phyloP scores from a whole-genome alignment of 23 tunicate genomes.

The Styela clava region DNA sequence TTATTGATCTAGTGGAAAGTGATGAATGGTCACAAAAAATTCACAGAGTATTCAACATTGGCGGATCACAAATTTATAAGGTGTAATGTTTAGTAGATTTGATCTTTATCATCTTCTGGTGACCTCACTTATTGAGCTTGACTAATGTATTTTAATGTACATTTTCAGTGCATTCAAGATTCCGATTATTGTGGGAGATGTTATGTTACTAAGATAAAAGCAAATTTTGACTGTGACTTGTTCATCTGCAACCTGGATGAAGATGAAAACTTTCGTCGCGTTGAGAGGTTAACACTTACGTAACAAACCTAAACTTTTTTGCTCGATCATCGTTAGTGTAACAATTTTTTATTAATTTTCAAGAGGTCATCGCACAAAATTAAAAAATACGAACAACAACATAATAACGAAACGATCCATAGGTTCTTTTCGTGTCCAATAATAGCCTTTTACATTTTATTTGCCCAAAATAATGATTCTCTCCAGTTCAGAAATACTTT shows the following conservation, averaged over 20 bases:
- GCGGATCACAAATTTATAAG: constrained; percentile 19
- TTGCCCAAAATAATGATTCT: too few relatives aligned
- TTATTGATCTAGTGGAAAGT: constrained; percentile 3
- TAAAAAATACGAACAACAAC: too few relatives aligned
- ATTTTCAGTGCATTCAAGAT: constrained; percentile 7
- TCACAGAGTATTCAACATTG: constrained; percentile 12
- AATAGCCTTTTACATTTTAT: too few relatives aligned
- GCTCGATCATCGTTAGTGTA: too few relatives aligned
- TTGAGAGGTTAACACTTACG: background rate
- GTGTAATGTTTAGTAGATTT: background rate
- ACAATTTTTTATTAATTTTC: too few relatives aligned
- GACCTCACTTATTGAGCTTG: too few relatives aligned
- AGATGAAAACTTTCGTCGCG: background rate
- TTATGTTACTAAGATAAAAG: constrained; percentile 16
- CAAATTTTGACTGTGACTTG: constrained; percentile 23
- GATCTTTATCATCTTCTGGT: background rate
- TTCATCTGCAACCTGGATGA: constrained; percentile 4
- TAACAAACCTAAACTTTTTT: background rate
- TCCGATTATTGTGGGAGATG: constrained; percentile 8
- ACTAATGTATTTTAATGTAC: too few relatives aligned
- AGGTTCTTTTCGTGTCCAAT: too few relatives aligned
- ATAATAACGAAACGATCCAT: too few relatives aligned
- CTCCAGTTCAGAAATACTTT: too few relatives aligned
- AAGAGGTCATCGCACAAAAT: too few relatives aligned
- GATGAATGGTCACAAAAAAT: constrained; percentile 17